Evolutionary conservation across 2,888 invertebrate genomes (phyloP).

Genomic region (Lasioglossum figueresi): DNA sequence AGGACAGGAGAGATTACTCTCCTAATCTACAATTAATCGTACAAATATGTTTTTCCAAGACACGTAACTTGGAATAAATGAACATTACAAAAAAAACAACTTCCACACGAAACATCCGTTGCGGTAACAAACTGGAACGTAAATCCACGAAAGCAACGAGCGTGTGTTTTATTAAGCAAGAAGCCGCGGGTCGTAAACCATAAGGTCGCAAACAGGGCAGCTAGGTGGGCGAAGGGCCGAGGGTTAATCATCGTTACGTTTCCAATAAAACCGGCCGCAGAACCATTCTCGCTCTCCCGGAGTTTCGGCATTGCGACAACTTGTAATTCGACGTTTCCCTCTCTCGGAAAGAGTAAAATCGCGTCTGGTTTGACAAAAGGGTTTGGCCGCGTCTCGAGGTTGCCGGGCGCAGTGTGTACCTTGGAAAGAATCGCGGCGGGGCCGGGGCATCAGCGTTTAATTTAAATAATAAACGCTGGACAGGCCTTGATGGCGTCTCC

Average conservation of each 20-base stretch:
- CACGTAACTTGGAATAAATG: no score
- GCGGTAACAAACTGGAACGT: background rate
- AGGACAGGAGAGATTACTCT: background rate
- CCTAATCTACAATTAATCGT: no score
- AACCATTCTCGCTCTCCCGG: background rate
- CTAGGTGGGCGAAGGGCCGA: background rate
- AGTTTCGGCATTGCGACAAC: background rate
- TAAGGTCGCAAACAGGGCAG: background rate
- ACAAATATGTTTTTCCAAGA: no score
- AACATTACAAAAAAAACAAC: background rate
- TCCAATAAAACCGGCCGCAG: conserved; percentile 11
- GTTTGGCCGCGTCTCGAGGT: background rate
- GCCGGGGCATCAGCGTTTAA: conserved; percentile 44
- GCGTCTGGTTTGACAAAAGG: conserved; percentile 24
- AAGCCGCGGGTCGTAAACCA: background rate
- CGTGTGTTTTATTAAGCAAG: conserved; percentile 4
- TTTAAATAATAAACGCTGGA: conserved; percentile 55
- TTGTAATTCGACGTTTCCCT: background rate
- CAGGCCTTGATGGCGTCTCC: conserved; percentile 11
- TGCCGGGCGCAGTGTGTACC: background rate
- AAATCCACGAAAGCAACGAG: background rate
- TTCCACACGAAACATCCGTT: background rate
- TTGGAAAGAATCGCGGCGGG: conserved; percentile 18
- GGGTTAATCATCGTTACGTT: conserved; percentile 19
- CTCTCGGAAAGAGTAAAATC: background rate